phyloP scores from a whole-genome alignment of 1,140 invertebrate species.

The Pinna nobilis region DNA sequence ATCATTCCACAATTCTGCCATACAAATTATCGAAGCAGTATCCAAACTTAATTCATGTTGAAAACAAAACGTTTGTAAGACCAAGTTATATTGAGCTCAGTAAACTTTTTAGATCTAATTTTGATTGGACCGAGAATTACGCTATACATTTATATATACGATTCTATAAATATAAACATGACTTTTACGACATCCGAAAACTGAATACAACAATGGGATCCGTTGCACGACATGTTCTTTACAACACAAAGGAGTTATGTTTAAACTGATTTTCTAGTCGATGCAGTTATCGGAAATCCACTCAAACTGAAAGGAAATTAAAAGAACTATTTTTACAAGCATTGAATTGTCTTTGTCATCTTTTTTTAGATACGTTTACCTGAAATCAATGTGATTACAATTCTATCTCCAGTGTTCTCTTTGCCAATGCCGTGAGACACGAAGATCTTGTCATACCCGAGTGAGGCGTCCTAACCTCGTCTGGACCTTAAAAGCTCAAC shows the following conservation, averaged over 20 bases:
- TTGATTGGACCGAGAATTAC: conserved; percentile 44
- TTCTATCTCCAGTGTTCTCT: too few species aligned
- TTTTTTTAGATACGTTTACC: too few species aligned
- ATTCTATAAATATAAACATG: conserved; percentile 3
- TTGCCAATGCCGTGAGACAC: too few species aligned
- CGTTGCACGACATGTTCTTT: conserved; percentile 14
- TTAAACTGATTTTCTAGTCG: too few species aligned
- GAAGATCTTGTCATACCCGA: too few species aligned
- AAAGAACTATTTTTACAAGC: too few species aligned
- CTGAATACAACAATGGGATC: conserved; percentile 34
- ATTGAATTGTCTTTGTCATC: too few species aligned
- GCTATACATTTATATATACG: conserved; percentile 40
- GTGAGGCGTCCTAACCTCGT: too few species aligned
- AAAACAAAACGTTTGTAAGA: conserved; percentile 41
- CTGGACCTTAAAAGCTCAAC: too few species aligned
- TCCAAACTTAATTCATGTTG: conserved; percentile 38
- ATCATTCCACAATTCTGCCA: conserved; percentile 29
- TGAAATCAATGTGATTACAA: too few species aligned
- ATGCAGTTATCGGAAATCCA: too few species aligned
- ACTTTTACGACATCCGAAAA: not conserved
- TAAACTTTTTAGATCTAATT: conserved; percentile 36
- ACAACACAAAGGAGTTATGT: conserved; percentile 30
- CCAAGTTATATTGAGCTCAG: conserved; percentile 42
- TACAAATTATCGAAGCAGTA: conserved; percentile 31
- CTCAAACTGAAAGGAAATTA: too few species aligned